Percentiles rank a stretch among this genome's conserved stretches.
These are phyloP conservation scores for Lasius platythorax DNA, from an alignment of 2,888 invertebrate genomes.

Conservation along the genomic window DNA sequence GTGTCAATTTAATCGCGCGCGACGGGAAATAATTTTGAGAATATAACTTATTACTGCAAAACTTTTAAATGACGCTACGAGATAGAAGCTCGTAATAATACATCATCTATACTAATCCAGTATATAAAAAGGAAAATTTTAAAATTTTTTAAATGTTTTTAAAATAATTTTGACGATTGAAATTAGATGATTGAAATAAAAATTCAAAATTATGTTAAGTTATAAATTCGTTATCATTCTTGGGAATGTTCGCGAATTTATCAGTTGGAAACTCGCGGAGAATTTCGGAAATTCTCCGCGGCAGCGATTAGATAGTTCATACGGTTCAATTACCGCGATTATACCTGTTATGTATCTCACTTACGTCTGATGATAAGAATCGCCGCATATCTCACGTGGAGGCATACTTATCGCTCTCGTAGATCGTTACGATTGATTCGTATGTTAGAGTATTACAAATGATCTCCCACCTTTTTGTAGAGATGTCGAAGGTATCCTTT, in stretches of 20 bases:
- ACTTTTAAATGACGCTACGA: not conserved
- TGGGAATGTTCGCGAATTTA: conserved; percentile 34
- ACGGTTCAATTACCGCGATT: conserved; percentile 71
- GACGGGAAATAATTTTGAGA: not conserved
- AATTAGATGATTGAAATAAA: not conserved
- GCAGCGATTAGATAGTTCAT: conserved; percentile 7
- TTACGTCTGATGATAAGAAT: conserved; percentile 71
- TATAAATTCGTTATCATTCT: not conserved
- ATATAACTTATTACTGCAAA: not conserved
- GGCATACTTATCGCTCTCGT: conserved; percentile 61
- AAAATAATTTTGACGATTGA: not conserved
- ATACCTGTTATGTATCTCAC: conserved; percentile 56
- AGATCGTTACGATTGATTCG: conserved; percentile 46
- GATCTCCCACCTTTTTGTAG: conserved; percentile 17
- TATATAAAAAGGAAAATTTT: too few species aligned
- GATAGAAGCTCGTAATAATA: not conserved
- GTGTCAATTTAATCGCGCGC: not conserved
- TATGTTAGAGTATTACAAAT: conserved; percentile 4
- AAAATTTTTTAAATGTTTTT: too few species aligned
- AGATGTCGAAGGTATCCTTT: not conserved
- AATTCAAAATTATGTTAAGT: not conserved
- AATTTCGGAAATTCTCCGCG: conserved; percentile 50
- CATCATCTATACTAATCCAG: not conserved
- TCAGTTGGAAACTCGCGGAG: conserved; percentile 25
- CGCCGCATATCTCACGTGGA: conserved; percentile 52